Evolutionary conservation across 2,113 vertebrate species (phyloP), one percentile per base, ranked within the genome.

Genomic region (Ptilonorhynchus violaceus): DNA sequence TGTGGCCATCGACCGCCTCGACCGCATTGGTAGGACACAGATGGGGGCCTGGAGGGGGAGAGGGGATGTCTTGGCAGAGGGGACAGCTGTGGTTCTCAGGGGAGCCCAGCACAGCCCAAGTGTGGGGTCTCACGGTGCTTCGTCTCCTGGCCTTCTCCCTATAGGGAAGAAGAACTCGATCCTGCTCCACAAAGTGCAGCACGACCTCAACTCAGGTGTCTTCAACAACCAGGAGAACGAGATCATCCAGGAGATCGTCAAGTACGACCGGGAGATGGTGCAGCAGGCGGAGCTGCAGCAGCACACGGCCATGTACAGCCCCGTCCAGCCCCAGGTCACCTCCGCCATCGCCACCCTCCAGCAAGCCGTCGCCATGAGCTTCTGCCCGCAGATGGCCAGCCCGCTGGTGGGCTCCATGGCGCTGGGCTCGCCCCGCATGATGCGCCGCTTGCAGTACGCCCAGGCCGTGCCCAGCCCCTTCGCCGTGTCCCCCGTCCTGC

Each of bases 211-310:
- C 98, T 99, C 99, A 0, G 99, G 99, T 2, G 98, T 99, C 83
- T 99, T 99, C 98, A 99, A 99, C 98, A 99, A 99, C 98, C 99
- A 98, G 31, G 99, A 99, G 97, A 99, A 99, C 13, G 99, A 99
- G 95, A 99, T 99, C 98, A 99, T 99, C 96, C 99, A 99, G 96
- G 99, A 99, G 98, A 99, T 99, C 2, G 99, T 99, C 73, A 99
- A 99, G 96, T 99, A 99, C 8, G 99, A 99, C 93, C 98, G 99
- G 15, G 99, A 99, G 98, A 99, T 99, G 99, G 99, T 99, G 66
- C 99, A 99, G 91, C 99, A 99, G 94, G 99, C 99, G 0, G 99
- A 99, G 59, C 97, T 98, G 60, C 99, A 98, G 52, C 98, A 98
- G 44, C 98, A 98, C 11, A 97, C 98, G 4, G 98, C 99, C 84